Conservation (phyloP, 2,888 invertebrate genomes). For the Nemapogon koenigi region DNA sequence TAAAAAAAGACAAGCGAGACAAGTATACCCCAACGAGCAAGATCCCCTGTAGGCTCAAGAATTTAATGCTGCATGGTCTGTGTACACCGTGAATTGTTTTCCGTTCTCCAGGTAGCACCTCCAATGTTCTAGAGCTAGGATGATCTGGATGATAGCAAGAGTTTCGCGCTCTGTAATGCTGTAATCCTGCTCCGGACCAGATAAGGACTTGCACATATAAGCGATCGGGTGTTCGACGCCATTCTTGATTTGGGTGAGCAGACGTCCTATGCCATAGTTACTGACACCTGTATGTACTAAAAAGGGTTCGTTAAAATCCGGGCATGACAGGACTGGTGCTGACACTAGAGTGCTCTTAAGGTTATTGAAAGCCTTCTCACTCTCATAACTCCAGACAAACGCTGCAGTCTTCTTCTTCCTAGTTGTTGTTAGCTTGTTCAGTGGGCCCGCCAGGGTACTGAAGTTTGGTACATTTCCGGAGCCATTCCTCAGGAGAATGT, state of each 20-base stretch:
- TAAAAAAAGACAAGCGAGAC: conserved; percentile 9
- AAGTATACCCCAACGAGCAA: conserved; percentile 12
- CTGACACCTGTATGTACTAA: conserved; percentile 9
- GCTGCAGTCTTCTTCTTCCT: too few species aligned
- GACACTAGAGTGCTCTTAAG: conserved; percentile 12
- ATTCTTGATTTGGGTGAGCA: conserved; percentile 8
- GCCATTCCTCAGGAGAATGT: too few species aligned
- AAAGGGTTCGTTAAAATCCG: conserved; percentile 5
- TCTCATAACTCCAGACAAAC: too few species aligned
- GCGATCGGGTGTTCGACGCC: conserved; percentile 1
- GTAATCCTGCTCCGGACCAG: conserved; percentile 6
- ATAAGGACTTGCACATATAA: conserved; percentile 4
- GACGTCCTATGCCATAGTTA: conserved; percentile 4
- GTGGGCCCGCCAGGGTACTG: conserved; percentile 14
- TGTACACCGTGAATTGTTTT: too few species aligned
- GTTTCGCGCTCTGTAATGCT: conserved; percentile 10
- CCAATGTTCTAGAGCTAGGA: conserved; percentile 14
- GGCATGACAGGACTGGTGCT: conserved; percentile 8
- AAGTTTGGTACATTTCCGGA: conserved; percentile 1
- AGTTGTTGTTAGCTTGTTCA: conserved; percentile 19
- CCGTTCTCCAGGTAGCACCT: too few species aligned
- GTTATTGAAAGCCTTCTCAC: conserved; percentile 17
- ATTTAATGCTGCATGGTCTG: too few species aligned
- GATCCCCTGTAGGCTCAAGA: conserved; percentile 13
- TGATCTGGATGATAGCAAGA: conserved; percentile 10